A percentile compares a stretch with the other conserved stretches of the same genome.
Conservation (phyloP, 2,888 invertebrate species). For the Scaptomyza caliginosa region DNA sequence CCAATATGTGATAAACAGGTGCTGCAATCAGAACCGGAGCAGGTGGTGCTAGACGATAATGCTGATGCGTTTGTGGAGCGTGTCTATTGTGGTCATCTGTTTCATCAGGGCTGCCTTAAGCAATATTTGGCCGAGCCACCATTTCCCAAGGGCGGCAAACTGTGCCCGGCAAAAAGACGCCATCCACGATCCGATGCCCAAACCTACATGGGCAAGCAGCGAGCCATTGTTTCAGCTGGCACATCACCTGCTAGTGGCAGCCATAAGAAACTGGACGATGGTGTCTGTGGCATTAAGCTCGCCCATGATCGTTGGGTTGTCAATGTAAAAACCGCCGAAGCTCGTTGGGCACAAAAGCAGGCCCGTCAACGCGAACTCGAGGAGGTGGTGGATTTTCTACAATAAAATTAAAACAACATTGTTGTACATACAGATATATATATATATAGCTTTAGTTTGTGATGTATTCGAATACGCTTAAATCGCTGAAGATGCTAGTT, state of each 20-base stretch:
- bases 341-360: slow-evolving; percentile 91
- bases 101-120: slow-evolving; percentile 88
- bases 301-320: slow-evolving; percentile 90
- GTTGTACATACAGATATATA: slow-evolving; percentile 18
- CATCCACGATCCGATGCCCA: slow-evolving; percentile 83
- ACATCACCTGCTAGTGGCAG: background rate
- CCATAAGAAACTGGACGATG: slow-evolving; percentile 12
- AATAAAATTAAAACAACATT: slow-evolving; percentile 73
- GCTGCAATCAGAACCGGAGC: slow-evolving; percentile 86
- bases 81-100: slow-evolving; percentile 90
- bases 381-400: slow-evolving; percentile 90
- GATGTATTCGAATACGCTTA: slow-evolving; percentile 69
- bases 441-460: slow-evolving; percentile 42
- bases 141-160: slow-evolving; percentile 89
- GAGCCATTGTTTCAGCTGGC: slow-evolving; percentile 59
- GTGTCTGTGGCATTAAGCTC: slow-evolving; percentile 86
- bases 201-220: slow-evolving; percentile 69
- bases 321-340: slow-evolving; percentile 88
- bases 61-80: slow-evolving; percentile 87
- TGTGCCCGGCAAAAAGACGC: slow-evolving; percentile 85
- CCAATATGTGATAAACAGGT: slow-evolving; percentile 87
- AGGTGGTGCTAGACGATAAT: slow-evolving; percentile 86
- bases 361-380: slow-evolving; percentile 89
- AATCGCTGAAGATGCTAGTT: slow-evolving; percentile 46
- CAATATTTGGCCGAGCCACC: slow-evolving; percentile 89